A percentile compares a stretch with the other conserved stretches of the same genome.
phyloP scores from a whole-genome alignment of 2,797 vertebrate species.

The Rhodeus uyekii region DNA sequence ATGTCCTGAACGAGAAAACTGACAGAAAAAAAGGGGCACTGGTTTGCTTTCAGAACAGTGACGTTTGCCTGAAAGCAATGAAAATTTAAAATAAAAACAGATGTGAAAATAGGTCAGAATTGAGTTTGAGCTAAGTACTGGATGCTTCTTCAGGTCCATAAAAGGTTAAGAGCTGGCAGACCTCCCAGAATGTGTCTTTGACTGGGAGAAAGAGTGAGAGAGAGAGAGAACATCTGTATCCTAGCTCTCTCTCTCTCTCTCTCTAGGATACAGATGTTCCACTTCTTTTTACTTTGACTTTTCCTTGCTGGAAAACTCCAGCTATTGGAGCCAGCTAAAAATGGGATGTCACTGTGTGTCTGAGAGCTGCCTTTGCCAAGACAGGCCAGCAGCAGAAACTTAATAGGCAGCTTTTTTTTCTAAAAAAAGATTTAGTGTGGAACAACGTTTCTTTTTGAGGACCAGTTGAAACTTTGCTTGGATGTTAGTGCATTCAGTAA shows the following conservation, averaged over 20 bases:
- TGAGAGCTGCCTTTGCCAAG: background rate
- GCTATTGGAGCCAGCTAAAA: conserved; percentile 15
- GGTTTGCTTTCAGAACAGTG: background rate
- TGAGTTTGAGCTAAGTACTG: background rate
- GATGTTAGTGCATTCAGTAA: background rate
- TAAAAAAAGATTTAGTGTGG: conserved; percentile 2
- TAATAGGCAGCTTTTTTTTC: conserved; percentile 10
- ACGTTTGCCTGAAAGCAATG: background rate
- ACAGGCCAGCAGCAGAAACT: background rate
- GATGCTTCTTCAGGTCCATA: conserved; percentile 14
- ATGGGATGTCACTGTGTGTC: conserved; percentile 14
- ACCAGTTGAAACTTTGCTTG: background rate
- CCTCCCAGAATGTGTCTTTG: conserved; percentile 17
- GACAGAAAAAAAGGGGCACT: background rate
- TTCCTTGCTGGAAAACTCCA: conserved; percentile 21
- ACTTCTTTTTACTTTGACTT: conserved; percentile 7
- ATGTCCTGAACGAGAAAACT: background rate
- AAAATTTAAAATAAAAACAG: conserved; percentile 43
- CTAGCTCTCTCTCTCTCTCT: no score
- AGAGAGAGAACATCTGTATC: no score
- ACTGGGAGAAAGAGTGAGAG: conserved; percentile 14
- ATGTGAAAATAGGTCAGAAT: conserved; percentile 63
- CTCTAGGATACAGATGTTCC: conserved; percentile 39
- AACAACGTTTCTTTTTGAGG: background rate
- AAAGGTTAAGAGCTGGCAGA: conserved; percentile 31